These are phyloP conservation scores for Cheilosia grossa DNA, from an alignment of 2,888 invertebrate genomes.

Conservation along the genomic window DNA sequence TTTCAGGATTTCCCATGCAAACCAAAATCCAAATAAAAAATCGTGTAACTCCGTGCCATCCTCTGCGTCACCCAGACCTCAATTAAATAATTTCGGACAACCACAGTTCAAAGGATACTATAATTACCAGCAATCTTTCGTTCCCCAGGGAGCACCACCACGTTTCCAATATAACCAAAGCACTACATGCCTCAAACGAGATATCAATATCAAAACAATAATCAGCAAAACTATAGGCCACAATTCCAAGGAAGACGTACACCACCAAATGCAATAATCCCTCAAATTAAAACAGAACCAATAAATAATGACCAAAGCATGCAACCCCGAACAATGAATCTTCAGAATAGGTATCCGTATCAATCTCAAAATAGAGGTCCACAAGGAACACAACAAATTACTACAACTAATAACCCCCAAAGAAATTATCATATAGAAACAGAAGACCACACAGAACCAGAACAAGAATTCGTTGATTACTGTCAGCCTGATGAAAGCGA, in stretches of 20 bases:
- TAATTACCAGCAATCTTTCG: not conserved
- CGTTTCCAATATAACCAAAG: not conserved
- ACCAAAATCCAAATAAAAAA: not conserved
- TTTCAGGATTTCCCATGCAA: slow-evolving; percentile 1
- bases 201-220: slow-evolving; percentile 1
- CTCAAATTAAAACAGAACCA: slow-evolving; percentile 6
- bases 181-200: not conserved
- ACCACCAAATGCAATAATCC: not conserved
- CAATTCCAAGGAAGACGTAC: not conserved
- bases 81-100: slow-evolving; percentile 16
- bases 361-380: not conserved
- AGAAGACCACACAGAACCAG: not conserved
- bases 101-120: not conserved
- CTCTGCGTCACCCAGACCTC: not conserved
- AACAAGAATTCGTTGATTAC: slow-evolving; percentile 3
- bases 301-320: not conserved
- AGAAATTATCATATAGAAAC: slow-evolving; percentile 5
- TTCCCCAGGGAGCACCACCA: not conserved
- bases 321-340: not conserved
- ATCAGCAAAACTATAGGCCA: slow-evolving; percentile 1
- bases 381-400: not conserved
- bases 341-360: slow-evolving; percentile 10
- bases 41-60: not conserved
- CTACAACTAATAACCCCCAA: not conserved
- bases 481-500: slow-evolving; percentile 2